phyloP scores from a whole-genome alignment of 1,140 invertebrate genomes.

The Heliconius himera region DNA sequence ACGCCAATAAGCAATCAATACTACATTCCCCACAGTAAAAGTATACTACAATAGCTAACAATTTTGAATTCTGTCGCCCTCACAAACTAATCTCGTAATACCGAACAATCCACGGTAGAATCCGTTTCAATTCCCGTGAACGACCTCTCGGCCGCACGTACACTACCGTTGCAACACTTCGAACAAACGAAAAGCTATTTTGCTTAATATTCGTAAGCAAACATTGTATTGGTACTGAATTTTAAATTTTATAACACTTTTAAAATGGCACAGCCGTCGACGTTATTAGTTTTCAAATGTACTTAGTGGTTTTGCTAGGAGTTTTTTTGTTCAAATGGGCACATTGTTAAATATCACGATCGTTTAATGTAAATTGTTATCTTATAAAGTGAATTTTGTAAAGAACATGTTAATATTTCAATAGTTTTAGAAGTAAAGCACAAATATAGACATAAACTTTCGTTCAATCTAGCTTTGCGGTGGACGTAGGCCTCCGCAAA shows the following conservation, averaged over 20 bases:
- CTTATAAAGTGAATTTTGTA: not conserved
- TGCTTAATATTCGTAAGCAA: slow-evolving; percentile 41
- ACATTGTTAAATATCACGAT: not conserved
- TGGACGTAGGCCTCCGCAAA: no score
- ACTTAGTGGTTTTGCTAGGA: not conserved
- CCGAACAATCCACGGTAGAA: slow-evolving; percentile 48
- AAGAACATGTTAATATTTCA: no score
- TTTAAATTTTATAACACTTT: slow-evolving; percentile 30
- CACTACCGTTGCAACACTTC: slow-evolving; percentile 35
- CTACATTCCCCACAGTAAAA: not conserved
- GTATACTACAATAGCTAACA: not conserved
- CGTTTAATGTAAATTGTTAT: not conserved
- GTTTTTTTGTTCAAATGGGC: not conserved
- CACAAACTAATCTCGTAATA: slow-evolving; percentile 35
- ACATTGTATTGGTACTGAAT: slow-evolving; percentile 19
- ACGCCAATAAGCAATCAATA: not conserved
- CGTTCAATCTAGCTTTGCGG: no score
- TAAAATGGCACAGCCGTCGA: slow-evolving; percentile 4
- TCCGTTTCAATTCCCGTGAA: slow-evolving; percentile 51
- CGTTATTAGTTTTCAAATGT: not conserved
- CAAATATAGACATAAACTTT: no score
- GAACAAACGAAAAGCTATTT: slow-evolving; percentile 48
- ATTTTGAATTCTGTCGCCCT: slow-evolving; percentile 25
- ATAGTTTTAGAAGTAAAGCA: no score
- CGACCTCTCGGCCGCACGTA: slow-evolving; percentile 39